These are phyloP conservation scores for Adrianichthys oophorus DNA, from an alignment of 2,797 vertebrate genomes.

Conservation along the genomic window DNA sequence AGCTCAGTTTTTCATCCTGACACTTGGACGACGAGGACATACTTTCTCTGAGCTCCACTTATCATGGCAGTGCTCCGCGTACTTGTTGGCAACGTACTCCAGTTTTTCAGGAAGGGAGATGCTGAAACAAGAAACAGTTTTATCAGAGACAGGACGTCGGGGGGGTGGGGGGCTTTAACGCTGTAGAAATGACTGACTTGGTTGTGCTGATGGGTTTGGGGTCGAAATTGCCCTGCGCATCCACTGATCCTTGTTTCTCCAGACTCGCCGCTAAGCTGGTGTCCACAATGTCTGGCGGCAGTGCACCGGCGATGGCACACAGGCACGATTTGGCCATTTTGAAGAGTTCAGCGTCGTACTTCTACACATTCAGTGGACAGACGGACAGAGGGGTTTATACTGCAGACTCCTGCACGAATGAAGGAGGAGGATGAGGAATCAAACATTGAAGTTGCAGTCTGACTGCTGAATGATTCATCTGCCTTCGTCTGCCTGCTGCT, in stretches of 20 bases:
- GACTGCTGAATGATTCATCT: slow-evolving; percentile 67
- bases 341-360: slow-evolving; percentile 94
- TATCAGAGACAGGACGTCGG: too few relatives aligned
- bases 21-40: slow-evolving; percentile 16
- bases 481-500: slow-evolving; percentile 56
- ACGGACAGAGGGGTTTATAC: slow-evolving; percentile 1
- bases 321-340: slow-evolving; percentile 93
- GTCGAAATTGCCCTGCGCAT: slow-evolving; percentile 96
- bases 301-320: slow-evolving; percentile 91
- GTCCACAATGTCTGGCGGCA: slow-evolving; percentile 96
- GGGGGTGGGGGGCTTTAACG: neutral
- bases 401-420: neutral
- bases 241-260: slow-evolving; percentile 91
- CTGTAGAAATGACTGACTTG: slow-evolving; percentile 82
- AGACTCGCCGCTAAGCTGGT: slow-evolving; percentile 82
- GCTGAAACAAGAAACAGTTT: slow-evolving; percentile 61
- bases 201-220: slow-evolving; percentile 92
- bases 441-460: slow-evolving; percentile 24
- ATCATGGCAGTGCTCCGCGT: slow-evolving; percentile 95
- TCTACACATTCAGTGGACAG: slow-evolving; percentile 74
- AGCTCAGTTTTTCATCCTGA: too few relatives aligned
- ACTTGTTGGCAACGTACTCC: slow-evolving; percentile 94
- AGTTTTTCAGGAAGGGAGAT: slow-evolving; percentile 96
- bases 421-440: slow-evolving; percentile 1
- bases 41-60: slow-evolving; percentile 99